Percentiles rank a stretch among this genome's conserved stretches.
phyloP scores from a whole-genome alignment of 2,113 vertebrate genomes.

The Thinocorus orbignyianus region DNA sequence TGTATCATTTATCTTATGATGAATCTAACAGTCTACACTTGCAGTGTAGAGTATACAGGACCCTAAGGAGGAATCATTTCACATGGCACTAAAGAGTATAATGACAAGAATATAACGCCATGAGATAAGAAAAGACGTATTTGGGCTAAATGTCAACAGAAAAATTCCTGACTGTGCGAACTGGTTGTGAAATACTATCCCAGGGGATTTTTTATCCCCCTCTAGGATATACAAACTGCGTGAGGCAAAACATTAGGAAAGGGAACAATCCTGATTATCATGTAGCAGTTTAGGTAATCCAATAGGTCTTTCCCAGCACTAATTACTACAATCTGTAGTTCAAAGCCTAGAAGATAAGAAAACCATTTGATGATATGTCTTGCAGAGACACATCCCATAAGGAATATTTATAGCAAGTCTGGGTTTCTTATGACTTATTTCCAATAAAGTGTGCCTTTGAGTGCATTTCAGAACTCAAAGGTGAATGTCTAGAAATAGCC shows the following conservation, averaged over 20 bases:
- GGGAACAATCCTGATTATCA: neutral
- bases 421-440: neutral
- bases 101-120: neutral
- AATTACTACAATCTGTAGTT: neutral
- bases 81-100: neutral
- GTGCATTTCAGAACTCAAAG: neutral
- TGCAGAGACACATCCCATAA: neutral
- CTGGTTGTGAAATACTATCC: constrained; percentile 8
- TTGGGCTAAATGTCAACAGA: neutral
- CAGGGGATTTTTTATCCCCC: neutral
- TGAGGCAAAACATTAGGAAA: neutral
- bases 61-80: constrained; percentile 2
- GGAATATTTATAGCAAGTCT: neutral
- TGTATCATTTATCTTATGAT: neutral
- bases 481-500: neutral
- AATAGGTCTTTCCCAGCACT: neutral
- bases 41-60: neutral
- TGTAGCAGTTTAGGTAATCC: neutral
- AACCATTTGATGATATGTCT: neutral
- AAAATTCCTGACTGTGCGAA: neutral
- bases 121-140: neutral
- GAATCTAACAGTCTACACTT: neutral
- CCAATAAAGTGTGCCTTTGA: neutral
- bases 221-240: neutral
- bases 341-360: constrained; percentile 2